Conservation (phyloP, 2,888 invertebrate genomes). For the Chorisops tibialis region DNA sequence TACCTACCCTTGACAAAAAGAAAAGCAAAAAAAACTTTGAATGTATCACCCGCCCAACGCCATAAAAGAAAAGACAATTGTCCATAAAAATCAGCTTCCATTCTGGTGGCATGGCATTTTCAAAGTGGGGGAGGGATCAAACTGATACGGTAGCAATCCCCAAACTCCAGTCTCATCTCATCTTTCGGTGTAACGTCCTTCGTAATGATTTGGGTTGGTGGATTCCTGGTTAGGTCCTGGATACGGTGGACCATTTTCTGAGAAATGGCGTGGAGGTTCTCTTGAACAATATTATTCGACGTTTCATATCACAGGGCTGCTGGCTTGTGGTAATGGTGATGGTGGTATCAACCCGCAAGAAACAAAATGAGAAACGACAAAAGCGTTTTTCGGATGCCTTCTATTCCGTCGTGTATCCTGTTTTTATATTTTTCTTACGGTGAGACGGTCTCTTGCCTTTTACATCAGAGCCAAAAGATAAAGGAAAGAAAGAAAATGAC, state of each 20-base stretch:
- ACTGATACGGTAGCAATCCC: neutral
- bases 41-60: neutral
- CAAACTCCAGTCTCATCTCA: neutral
- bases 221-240: neutral
- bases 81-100: constrained; percentile 23
- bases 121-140: neutral
- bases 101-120: constrained; percentile 8
- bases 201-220: neutral
- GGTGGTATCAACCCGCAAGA: constrained; percentile 12
- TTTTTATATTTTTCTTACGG: neutral
- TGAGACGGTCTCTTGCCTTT: neutral
- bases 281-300: constrained; percentile 12
- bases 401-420: constrained; percentile 12
- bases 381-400: constrained; percentile 13
- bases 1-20: too few relatives aligned
- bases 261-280: neutral
- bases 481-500: constrained; percentile 15
- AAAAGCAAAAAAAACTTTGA: too few relatives aligned
- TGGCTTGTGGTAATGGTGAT: neutral
- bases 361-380: constrained; percentile 25
- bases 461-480: constrained; percentile 5
- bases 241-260: neutral
- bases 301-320: neutral
- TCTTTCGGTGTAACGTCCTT: constrained; percentile 11
- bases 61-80: constrained; percentile 22